Conservation (phyloP, 1,140 invertebrate genomes). For the Chrysomallon squamiferum region DNA sequence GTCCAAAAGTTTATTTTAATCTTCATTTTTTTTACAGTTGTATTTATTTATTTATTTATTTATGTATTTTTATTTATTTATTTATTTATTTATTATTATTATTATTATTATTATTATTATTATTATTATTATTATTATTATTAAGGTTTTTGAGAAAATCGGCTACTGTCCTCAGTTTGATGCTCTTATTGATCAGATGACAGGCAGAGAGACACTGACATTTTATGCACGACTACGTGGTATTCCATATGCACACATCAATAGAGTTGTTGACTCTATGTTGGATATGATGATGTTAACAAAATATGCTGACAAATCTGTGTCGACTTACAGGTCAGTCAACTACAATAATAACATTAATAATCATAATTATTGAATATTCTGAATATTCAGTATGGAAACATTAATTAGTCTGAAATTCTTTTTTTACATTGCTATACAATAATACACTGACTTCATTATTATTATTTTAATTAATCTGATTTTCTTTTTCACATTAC, state of each 20-base stretch:
- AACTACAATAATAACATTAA: too few species aligned
- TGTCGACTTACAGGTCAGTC: constrained; percentile 52
- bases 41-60: neutral
- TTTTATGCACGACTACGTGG: constrained; percentile 80
- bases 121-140: constrained; percentile 57
- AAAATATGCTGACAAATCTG: constrained; percentile 50
- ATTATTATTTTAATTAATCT: too few species aligned
- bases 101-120: too few species aligned
- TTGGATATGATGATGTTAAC: constrained; percentile 46
- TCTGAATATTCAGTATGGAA: too few species aligned
- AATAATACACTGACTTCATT: too few species aligned
- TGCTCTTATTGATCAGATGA: constrained; percentile 66
- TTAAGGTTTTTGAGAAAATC: constrained; percentile 57
- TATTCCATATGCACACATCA: constrained; percentile 46
- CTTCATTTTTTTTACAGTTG: constrained; percentile 53
- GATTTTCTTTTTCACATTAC: too few species aligned
- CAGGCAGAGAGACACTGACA: constrained; percentile 72
- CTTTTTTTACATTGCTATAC: too few species aligned
- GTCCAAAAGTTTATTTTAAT: neutral
- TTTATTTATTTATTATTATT: too few species aligned
- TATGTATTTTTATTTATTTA: too few species aligned
- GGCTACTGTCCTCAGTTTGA: constrained; percentile 67
- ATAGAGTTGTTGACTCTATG: constrained; percentile 58
- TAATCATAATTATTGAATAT: too few species aligned
- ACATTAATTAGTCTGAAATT: too few species aligned